Evolutionary conservation across 2,113 vertebrate genomes (phyloP), one percentile per base, ranked within the genome.

Genomic region (Oostethus manadensis): DNA sequence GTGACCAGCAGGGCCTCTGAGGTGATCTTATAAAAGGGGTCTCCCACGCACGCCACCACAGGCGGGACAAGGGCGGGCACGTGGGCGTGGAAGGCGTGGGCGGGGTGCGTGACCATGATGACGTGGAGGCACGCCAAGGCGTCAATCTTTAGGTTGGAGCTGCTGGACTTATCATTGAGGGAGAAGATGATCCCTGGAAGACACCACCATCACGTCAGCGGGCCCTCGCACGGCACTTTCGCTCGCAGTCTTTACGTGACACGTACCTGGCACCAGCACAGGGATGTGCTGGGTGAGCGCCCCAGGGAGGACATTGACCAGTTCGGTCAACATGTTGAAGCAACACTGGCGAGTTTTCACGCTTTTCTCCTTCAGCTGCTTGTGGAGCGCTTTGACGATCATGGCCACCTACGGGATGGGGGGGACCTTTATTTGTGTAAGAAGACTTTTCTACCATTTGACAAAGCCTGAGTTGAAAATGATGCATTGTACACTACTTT

Each of bases 311-410:
- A 99, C 97, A 76, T 95, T 98, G 60, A 99, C 97, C 67, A 99
- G 90, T 74, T 99, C 97, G 0, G 97, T 99, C 82, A 99, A 82
- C 96, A 99, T 97, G 88, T 99, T 98, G 90, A 99, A 99, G 77
- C 97, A 99, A 80, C 97, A 98, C 86, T 99, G 97, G 51, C 97
- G 91, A 1, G 97, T 99, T 89, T 99, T 99, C 62, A 98, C 94
- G 49, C 97, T 99, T 73, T 99, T 99, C 86, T 99, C 97, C 85
- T 98, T 99, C 93, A 99, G 94, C 89, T 98, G 97, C 77, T 97
- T 98, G 88, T 99, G 95, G 62, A 99, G 89, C 14, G 96, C 95
- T 88, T 97, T 98, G 50, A 99, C 96, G 58, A 98, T 98, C 87
- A 97, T 98, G 56, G 96, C 94, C 56, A 99, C 95, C 97, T 99